These are phyloP conservation scores for Crepidodera aurea DNA, from an alignment of 2,888 invertebrate genomes.

Conservation along the genomic window DNA sequence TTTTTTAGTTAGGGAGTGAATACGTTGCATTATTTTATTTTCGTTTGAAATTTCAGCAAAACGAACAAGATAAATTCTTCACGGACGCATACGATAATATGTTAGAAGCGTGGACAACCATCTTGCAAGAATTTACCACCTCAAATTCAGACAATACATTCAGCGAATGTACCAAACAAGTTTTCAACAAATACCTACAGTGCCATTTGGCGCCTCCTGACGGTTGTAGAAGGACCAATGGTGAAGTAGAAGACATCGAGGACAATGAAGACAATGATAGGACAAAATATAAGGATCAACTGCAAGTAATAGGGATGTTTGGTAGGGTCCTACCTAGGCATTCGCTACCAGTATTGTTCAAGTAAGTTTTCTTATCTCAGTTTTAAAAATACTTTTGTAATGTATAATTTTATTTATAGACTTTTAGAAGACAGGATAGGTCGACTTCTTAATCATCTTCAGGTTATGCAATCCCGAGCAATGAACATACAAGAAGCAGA, in stretches of 20 bases:
- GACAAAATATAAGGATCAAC: conserved; percentile 73
- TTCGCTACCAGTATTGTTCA: conserved; percentile 71
- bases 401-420: conserved; percentile 45
- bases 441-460: conserved; percentile 54
- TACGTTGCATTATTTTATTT: not conserved
- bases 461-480: conserved; percentile 57
- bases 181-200: conserved; percentile 83
- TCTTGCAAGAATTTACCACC: conserved; percentile 58
- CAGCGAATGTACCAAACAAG: conserved; percentile 60
- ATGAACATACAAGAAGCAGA: conserved; percentile 57
- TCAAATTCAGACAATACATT: conserved; percentile 56
- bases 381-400: too few species aligned
- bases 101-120: conserved; percentile 72
- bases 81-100: conserved; percentile 75
- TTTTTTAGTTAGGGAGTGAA: too few species aligned
- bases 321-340: conserved; percentile 72
- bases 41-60: conserved; percentile 53
- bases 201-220: conserved; percentile 85
- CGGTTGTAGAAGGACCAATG: conserved; percentile 67
- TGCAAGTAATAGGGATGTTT: conserved; percentile 76
- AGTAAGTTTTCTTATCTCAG: conserved; percentile 48
- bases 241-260: conserved; percentile 67
- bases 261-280: conserved; percentile 73
- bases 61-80: conserved; percentile 65
- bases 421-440: conserved; percentile 57